Base-by-base conservation (phyloP, 1,140 invertebrate genomes). In the Meloidogyne chitwoodi region DNA sequence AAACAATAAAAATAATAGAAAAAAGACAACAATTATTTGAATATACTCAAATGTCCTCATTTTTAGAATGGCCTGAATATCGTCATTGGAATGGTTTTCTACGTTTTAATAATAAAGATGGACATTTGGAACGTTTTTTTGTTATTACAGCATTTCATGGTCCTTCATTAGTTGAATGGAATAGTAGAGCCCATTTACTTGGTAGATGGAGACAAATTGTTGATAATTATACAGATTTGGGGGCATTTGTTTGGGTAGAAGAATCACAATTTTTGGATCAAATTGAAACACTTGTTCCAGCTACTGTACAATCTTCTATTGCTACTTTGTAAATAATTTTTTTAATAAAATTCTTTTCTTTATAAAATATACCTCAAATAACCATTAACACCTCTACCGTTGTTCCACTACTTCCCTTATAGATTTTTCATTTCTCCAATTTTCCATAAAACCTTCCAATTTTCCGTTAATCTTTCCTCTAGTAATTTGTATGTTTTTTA, bases 281-380 rank as follows among this genome's bases (percentile, higher is more conserved):
- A 78, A 88, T 89, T 68, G 85, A 88, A 14, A 80, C 80, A 11
- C 84, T 89, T 14, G 76, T 88, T 22, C 83, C 85, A 8, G 86
- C 86, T 48, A 88, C 88, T 2, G 70, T 89, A 2, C 87, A 88
- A 67, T 86, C 88, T 11, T 85, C 89, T 22, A 83, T 87, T 3
- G 85, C 87, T 56, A 87, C 88, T 29, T 74, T 56, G 22, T 71
- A n/a, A 71, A 19, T n/a, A 48, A 24, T n/a, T 19, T 48, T n/a
- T 48, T 31, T 8, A 64, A 8, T 8, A 64, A 24, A 6, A 38
- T 38, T 38, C 4, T 38, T 38, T 10, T 38, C 10, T 38, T 38
- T 38, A 8, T 31, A 6, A 31, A 31, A 31, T 31, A 6, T 3
- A 31, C 29, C 2, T 31, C 2, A 31, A 31, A 31, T 31, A 31